Base-by-base conservation (phyloP, 2,888 invertebrate genomes). In the Drosophila gaucha region DNA sequence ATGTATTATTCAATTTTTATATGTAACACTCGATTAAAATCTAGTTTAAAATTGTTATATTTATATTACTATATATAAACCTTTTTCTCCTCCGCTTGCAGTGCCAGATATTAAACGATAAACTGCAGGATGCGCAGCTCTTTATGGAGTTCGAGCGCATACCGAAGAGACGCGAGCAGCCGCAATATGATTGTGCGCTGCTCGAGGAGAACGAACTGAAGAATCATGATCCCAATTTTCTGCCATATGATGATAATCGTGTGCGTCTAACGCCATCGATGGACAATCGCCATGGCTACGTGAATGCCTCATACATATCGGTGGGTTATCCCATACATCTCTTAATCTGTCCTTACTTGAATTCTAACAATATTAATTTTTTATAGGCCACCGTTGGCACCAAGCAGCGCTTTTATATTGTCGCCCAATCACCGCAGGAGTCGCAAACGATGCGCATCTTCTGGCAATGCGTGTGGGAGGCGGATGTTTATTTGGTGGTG, bases 391-490 rank as follows among this genome's bases (percentile, higher is more conserved):
- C 96, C 2, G 96, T 97, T 9, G 96, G 96, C 80, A 95, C 94
- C 73, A 94, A 95, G 70, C 96, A 96, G 87, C 94, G 96, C 71
- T 97, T 97, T 92, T 98, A 97, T 92, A 96, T 97, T 69, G 95
- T 96, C 31, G 91, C 91, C 16, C 92, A 92, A 72, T 90, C 90
- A 18, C 91, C 92, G 3, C 90, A 89, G 52, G 89, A 91, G 51
- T 78, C 89, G 30, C 63, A 89, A 39, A 91, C 91, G 10, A 90
- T 90, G 71, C 87, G 90, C 49, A 94, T 94, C 85, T 95, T 97
- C 91, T 98, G 98, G 98, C 96, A 97, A 92, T 95, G 96, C 92
- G 95, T 96, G 50, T 97, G 97, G 97, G 97, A 97, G 92, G 95
- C 96, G 47, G 96, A 97, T 89, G 96, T 97, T 9, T 94, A 95